Evolutionary conservation across 2,113 vertebrate species (phyloP).

Genomic region (Chitala chitala): DNA sequence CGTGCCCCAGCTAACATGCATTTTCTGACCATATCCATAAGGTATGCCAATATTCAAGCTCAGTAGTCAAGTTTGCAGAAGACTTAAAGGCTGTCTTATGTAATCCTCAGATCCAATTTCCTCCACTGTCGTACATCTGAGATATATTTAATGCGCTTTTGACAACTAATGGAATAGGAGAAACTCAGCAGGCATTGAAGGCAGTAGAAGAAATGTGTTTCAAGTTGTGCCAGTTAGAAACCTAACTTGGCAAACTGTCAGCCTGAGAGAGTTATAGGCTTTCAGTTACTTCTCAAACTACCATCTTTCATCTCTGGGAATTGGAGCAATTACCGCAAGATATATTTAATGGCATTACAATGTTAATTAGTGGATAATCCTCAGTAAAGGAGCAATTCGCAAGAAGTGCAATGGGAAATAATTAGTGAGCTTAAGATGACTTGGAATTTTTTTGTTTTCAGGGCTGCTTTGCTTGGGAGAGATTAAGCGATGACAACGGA

Average conservation of each 20-base stretch:
- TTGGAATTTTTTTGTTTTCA: not conserved
- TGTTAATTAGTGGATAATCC: not conserved
- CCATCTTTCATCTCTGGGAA: not conserved
- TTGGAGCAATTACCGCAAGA: not conserved
- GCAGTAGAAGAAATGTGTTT: constrained; percentile 1
- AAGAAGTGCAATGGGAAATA: not conserved
- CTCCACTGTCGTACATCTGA: constrained; percentile 1
- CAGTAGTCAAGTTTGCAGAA: constrained; percentile 12
- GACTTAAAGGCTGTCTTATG: not conserved
- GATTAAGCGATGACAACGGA: too few species aligned
- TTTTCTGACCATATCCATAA: not conserved
- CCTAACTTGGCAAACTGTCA: constrained; percentile 14
- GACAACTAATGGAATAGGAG: constrained; percentile 10
- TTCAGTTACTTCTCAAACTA: not conserved
- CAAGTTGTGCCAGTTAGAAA: not conserved
- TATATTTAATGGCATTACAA: not conserved
- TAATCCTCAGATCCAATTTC: constrained; percentile 7
- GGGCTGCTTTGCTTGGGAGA: not conserved
- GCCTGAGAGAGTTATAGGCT: not conserved
- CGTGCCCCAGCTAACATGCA: too few species aligned
- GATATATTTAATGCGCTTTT: not conserved
- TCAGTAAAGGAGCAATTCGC: not conserved
- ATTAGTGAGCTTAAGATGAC: not conserved
- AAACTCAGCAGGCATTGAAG: constrained; percentile 9
- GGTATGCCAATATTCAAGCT: not conserved